A percentile compares a stretch with the other conserved stretches of the same genome.
phyloP scores from a whole-genome alignment of 1,140 invertebrate species.

The Drosophila nigrodunni region DNA sequence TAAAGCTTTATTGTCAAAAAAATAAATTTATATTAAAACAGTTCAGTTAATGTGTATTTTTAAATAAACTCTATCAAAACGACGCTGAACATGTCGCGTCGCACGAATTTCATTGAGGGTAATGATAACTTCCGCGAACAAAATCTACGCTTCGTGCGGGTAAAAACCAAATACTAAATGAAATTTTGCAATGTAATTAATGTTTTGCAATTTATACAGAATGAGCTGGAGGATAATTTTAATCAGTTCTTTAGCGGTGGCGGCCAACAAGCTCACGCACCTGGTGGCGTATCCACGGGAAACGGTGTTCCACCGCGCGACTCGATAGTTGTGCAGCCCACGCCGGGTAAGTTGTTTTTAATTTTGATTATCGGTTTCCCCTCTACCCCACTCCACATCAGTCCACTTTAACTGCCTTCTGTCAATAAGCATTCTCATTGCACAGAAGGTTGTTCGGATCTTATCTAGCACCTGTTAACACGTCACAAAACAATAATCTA shows the following conservation, averaged over 20 bases:
- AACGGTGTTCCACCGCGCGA: constrained; percentile 62
- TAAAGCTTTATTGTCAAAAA: neutral
- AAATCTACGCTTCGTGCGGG: constrained; percentile 84
- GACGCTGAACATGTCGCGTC: constrained; percentile 58
- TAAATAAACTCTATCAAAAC: constrained; percentile 1
- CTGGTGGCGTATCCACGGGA: neutral
- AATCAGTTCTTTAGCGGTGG: constrained; percentile 71
- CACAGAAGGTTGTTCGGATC: neutral
- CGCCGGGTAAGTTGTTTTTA: constrained; percentile 66
- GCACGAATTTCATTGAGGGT: constrained; percentile 69
- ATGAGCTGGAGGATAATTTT: constrained; percentile 82
- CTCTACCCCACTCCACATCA: too few species aligned
- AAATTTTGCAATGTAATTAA: neutral
- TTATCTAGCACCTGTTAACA: neutral
- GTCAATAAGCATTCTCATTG: neutral
- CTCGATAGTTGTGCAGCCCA: constrained; percentile 74
- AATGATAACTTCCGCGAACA: constrained; percentile 84
- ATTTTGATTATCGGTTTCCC: neutral
- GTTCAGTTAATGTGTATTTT: neutral
- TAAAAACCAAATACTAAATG: constrained; percentile 63
- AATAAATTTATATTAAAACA: constrained; percentile 2
- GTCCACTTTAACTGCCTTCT: neutral
- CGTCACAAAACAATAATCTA: neutral
- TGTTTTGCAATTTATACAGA: constrained; percentile 48
- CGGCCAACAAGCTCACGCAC: neutral